A percentile compares a stretch with the other conserved stretches of the same genome.
These are phyloP conservation scores for Diorhabda carinulata DNA, from an alignment of 1,140 invertebrate species.

Conservation along the genomic window DNA sequence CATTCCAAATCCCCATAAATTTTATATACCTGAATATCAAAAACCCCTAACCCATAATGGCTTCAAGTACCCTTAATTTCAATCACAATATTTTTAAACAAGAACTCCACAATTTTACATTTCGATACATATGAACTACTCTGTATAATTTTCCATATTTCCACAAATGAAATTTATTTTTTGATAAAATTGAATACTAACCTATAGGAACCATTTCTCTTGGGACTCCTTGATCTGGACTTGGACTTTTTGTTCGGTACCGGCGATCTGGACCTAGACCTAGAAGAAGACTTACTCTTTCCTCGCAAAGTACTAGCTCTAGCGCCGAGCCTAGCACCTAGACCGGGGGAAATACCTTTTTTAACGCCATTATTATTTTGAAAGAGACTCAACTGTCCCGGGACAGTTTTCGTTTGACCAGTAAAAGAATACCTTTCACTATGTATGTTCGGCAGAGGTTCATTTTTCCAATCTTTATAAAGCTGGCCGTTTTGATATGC, in stretches of 20 bases:
- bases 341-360: slow-evolving; percentile 53
- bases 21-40: too few relatives aligned
- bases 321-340: slow-evolving; percentile 54
- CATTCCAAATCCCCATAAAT: too few relatives aligned
- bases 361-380: slow-evolving; percentile 41
- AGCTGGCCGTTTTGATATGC: slow-evolving; percentile 81
- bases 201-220: slow-evolving; percentile 35
- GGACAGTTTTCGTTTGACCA: slow-evolving; percentile 53
- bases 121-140: too few relatives aligned
- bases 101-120: too few relatives aligned
- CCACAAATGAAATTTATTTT: too few relatives aligned
- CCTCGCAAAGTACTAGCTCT: slow-evolving; percentile 45
- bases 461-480: slow-evolving; percentile 86
- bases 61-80: too few relatives aligned
- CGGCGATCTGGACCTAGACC: slow-evolving; percentile 41
- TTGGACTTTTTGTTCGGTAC: slow-evolving; percentile 50
- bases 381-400: slow-evolving; percentile 52
- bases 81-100: too few relatives aligned
- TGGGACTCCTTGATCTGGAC: slow-evolving; percentile 32
- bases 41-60: too few relatives aligned
- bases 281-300: slow-evolving; percentile 41
- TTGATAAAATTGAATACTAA: slow-evolving; percentile 18
- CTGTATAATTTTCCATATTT: too few relatives aligned
- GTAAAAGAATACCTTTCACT: slow-evolving; percentile 63
- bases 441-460: slow-evolving; percentile 81